phyloP scores from a whole-genome alignment of 2,113 vertebrate genomes.

The Paramisgurnus dabryanus region DNA sequence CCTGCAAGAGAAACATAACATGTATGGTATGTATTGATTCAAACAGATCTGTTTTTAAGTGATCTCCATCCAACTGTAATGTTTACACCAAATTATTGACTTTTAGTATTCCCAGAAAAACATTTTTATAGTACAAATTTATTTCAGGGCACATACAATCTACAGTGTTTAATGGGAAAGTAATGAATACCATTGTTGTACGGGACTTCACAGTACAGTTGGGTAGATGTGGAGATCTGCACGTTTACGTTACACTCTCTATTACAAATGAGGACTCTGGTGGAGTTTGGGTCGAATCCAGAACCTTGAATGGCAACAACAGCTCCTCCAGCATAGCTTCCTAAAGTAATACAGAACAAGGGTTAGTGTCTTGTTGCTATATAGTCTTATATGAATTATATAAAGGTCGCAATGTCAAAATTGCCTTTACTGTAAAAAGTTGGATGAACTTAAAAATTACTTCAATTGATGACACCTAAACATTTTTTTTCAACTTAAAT shows the following conservation, averaged over 20 bases:
- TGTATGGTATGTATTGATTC: neutral
- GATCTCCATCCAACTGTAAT: too few relatives aligned
- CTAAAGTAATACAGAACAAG: constrained; percentile 59
- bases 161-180: neutral
- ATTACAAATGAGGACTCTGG: constrained; percentile 72
- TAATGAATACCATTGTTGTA: constrained; percentile 68
- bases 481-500: too few relatives aligned
- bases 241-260: constrained; percentile 67
- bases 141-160: neutral
- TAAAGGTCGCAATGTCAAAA: too few relatives aligned
- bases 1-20: constrained; percentile 60
- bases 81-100: too few relatives aligned
- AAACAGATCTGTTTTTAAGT: constrained; percentile 5
- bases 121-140: too few relatives aligned
- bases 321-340: constrained; percentile 80
- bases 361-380: neutral
- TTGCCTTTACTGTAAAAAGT: too few relatives aligned
- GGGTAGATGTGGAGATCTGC: constrained; percentile 63
- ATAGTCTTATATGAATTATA: neutral
- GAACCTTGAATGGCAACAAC: constrained; percentile 73
- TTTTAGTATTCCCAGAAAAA: neutral
- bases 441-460: neutral
- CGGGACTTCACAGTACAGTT: constrained; percentile 74
- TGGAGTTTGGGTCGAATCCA: constrained; percentile 74
- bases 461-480: too few relatives aligned